Conservation (phyloP, 92 coral and sea anemone species). For the Porites rus region DNA sequence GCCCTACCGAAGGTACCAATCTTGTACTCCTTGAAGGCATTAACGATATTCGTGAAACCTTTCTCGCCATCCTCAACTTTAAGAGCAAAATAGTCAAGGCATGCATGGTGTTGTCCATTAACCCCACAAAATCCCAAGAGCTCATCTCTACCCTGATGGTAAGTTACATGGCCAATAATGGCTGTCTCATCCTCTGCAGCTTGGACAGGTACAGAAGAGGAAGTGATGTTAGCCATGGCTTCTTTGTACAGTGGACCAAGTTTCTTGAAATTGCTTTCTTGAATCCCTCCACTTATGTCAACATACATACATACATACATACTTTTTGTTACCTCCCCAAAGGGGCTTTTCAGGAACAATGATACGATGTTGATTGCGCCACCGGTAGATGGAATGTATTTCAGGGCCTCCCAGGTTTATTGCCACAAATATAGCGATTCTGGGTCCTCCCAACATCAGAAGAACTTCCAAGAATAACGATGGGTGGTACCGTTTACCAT, state of each 20-base stretch:
- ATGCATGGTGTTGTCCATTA: constrained; percentile 25
- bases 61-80: constrained; percentile 49
- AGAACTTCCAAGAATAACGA: no score
- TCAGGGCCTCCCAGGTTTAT: no score
- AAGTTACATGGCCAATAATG: constrained; percentile 36
- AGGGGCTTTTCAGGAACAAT: no score
- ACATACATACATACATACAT: no score
- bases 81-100: constrained; percentile 48
- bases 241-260: no score
- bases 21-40: constrained; percentile 35
- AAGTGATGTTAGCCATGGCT: no score
- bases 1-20: constrained; percentile 49
- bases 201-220: no score
- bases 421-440: no score
- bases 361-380: not conserved
- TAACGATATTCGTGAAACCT: constrained; percentile 25
- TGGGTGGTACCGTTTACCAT: no score
- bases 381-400: no score
- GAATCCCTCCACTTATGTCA: constrained; percentile 3
- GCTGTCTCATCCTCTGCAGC: constrained; percentile 59
- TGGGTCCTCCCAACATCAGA: no score
- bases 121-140: constrained; percentile 2
- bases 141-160: constrained; percentile 40
- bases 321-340: no score
- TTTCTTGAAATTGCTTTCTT: constrained; percentile 34